phyloP scores from a whole-genome alignment of 1,140 invertebrate species.

The Papilio glaucus region DNA sequence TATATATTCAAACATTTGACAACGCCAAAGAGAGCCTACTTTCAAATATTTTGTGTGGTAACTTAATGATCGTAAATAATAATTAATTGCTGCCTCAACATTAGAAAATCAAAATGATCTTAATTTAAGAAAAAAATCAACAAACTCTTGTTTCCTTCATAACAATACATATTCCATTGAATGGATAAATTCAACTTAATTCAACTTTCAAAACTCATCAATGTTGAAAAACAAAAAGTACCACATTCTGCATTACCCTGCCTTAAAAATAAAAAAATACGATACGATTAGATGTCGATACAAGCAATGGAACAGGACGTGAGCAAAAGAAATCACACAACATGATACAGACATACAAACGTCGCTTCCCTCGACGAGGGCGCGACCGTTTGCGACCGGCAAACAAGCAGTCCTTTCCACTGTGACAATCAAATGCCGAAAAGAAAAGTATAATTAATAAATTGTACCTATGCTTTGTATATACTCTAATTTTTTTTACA shows the following conservation, averaged over 20 bases:
- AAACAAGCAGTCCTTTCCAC: slow-evolving; percentile 75
- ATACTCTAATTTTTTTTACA: slow-evolving; percentile 83
- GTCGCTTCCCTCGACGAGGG: slow-evolving; percentile 37
- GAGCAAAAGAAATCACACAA: slow-evolving; percentile 80
- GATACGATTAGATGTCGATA: slow-evolving; percentile 80
- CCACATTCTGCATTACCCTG: slow-evolving; percentile 82
- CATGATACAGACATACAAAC: slow-evolving; percentile 67
- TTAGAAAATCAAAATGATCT: slow-evolving; percentile 74
- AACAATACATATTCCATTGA: slow-evolving; percentile 82
- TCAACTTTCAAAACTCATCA: slow-evolving; percentile 80
- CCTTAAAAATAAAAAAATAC: slow-evolving; percentile 75
- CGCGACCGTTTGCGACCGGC: slow-evolving; percentile 57
- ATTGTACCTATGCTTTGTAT: slow-evolving; percentile 83
- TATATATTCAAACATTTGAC: slow-evolving; percentile 21
- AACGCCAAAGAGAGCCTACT: slow-evolving; percentile 77
- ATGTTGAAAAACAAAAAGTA: slow-evolving; percentile 80
- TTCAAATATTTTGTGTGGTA: slow-evolving; percentile 78
- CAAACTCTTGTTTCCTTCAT: slow-evolving; percentile 78
- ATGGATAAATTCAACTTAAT: slow-evolving; percentile 82
- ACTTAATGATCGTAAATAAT: slow-evolving; percentile 75
- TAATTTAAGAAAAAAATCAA: slow-evolving; percentile 78
- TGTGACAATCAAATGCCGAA: slow-evolving; percentile 78
- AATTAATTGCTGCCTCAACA: slow-evolving; percentile 79
- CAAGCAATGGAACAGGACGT: slow-evolving; percentile 80
- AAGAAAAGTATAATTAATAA: slow-evolving; percentile 83